Evolutionary conservation across 2,797 vertebrate genomes (phyloP), one percentile per base, ranked within the genome.

Genomic region (Ibycter americanus): DNA sequence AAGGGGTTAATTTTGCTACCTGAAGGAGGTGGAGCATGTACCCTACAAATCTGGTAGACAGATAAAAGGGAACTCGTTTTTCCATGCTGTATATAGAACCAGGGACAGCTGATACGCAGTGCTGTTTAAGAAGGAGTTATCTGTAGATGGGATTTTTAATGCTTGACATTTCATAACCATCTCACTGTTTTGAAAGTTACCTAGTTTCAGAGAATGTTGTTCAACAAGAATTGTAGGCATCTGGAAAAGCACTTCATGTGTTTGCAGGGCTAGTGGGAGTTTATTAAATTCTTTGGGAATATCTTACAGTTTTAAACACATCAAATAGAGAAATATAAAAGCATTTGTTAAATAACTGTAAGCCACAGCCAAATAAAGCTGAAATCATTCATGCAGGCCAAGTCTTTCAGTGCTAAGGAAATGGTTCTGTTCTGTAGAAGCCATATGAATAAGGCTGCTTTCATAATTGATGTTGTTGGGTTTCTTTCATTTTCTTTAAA

Each of bases 401-500:
- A 90, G 83, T 73, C 87, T 93, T 89, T 92, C 68, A 82, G 79
- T 52, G 68, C 87, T 78, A 51, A 94, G 92, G 89, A 93, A 91
- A 93, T 91, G 79, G 42, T 91, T 95, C 54, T 93, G 65, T 89
- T 92, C 40, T 91, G 82, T 81, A 83, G 46, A 94, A 91, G 36
- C 79, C 46, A 52, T 90, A 62, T 94, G 89, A 91, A 95, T 90
- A 87, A 96, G 36, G 63, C 63, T 86, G 70, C 93, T 89, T 94
- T 96, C 83, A 89, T 92, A 71, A 70, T 88, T 76, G 88, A 47
- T 77, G 86, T 78, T 92, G 67, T 91, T 88, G 90, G 22, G 67
- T 84, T 86, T 97, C 92, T 96, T 94, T 65, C 65, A 61, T 66
- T 93, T 90, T 93, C 89, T 95, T 96, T 97, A 71, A 96, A 96